A percentile compares a stretch with the other conserved stretches of the same genome.
Conservation (phyloP, 2,797 vertebrate genomes). For the Simalia tracyae region DNA sequence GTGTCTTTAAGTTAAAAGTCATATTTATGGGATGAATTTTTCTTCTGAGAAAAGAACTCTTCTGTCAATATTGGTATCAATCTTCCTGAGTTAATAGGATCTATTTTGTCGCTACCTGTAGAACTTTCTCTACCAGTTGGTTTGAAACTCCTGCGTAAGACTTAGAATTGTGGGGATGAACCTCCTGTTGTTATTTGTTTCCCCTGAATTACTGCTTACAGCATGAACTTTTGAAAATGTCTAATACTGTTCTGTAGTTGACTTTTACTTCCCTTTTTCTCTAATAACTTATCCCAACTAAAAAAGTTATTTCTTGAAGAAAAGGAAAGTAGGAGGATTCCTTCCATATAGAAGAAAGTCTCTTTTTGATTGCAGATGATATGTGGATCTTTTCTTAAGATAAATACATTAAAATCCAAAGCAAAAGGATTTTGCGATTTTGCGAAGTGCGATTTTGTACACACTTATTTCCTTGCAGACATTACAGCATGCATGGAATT, state of each 20-base stretch:
- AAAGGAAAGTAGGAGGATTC: background rate
- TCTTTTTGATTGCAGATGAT: no score
- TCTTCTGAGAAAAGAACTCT: no score
- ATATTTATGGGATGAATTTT: background rate
- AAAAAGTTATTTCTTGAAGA: background rate
- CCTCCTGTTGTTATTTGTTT: background rate
- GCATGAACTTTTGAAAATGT: background rate
- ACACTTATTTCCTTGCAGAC: no score
- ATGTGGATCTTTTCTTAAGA: background rate
- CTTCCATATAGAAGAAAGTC: background rate
- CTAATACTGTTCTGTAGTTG: background rate
- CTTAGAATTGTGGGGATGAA: background rate
- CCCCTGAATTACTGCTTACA: background rate
- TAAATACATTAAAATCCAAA: no score
- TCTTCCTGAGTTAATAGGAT: no score
- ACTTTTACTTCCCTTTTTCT: no score
- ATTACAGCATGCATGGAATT: background rate
- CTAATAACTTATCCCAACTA: background rate
- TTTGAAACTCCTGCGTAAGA: background rate
- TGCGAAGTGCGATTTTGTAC: background rate
- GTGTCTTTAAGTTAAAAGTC: background rate
- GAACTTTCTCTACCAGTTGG: rapidly evolving
- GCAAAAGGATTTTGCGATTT: background rate
- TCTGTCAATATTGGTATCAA: no score
- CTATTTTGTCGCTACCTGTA: background rate